Evolutionary conservation across 2,113 vertebrate genomes (phyloP), one percentile per base, ranked within the genome.

Genomic region (Psilopogon haemacephalus): DNA sequence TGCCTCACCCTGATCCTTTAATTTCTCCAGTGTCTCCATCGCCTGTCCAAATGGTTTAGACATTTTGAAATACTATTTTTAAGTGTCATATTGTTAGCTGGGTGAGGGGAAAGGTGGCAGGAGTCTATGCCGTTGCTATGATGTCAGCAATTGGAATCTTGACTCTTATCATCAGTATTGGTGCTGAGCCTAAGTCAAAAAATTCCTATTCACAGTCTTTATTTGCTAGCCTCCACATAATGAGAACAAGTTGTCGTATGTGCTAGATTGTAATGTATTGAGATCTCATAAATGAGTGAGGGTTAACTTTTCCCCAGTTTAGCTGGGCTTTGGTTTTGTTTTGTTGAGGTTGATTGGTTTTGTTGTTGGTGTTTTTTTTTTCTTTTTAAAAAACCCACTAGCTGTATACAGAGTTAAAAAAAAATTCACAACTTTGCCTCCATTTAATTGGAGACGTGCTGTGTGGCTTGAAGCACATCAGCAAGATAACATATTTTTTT

Each of bases 11-110:
- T 23, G 98, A 98, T 96, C 97, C 98, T 27, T 96, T 98, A 77
- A 97, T 98, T 95, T 98, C 98, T 94, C 98, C 98, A 27, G 98
- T 99, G 82, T 99, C 98, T 32, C 98, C 98, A 30, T 98, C 98
- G 94, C 98, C 98, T 74, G 94, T 98, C 94, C 98, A 98, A 95
- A 98, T 98, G 98, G 98, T 98, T 89, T 94, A 97, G 96, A 97
- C 90, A 90, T 90, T 96, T 96, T 91, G 35, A 87, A 90, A 78
- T 91, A 71, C 3, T 87, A 4, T 50, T 28, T 71, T 16, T 56
- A 72, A 42, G 42, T 82, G 38, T 69, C 18, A 17, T 70, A 2
- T 52, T 88, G 48, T 16, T 77, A 40, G 26, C 82, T 95, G 60
- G n/a, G 28, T 1, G 67, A 8, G 67, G 59, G 42, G 21, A 69